phyloP scores from a whole-genome alignment of 1,140 invertebrate species.

The Penaeus indicus region DNA sequence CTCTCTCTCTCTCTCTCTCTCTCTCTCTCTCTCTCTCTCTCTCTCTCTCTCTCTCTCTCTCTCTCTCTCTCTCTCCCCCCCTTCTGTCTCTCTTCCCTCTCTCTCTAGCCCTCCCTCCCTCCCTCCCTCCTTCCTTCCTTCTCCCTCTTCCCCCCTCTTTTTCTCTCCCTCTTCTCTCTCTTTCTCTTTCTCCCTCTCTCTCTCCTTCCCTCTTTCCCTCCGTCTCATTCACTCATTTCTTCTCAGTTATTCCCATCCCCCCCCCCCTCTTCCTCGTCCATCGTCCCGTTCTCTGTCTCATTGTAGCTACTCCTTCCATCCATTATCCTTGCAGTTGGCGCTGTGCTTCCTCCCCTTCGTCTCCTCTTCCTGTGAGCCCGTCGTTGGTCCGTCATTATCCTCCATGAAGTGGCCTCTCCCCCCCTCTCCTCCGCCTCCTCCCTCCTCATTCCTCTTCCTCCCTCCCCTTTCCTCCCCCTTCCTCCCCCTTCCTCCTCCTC shows the following conservation, averaged over 20 bases:
- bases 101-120: not conserved
- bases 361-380: not conserved
- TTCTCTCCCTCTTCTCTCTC: no score
- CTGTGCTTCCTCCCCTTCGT: not conserved
- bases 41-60: not conserved
- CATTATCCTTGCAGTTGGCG: no score
- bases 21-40: not conserved
- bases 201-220: not conserved
- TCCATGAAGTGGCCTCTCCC: not conserved
- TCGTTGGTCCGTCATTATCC: conserved; percentile 17
- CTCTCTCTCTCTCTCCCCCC: not conserved
- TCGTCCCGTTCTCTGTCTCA: not conserved
- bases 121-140: no score
- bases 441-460: no score
- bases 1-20: no score
- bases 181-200: not conserved
- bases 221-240: not conserved
- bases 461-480: no score
- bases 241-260: not conserved
- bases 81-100: not conserved
- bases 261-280: not conserved
- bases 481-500: no score
- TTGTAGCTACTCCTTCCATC: not conserved
- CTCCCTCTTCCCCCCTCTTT: no score
- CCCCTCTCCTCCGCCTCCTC: not conserved